These are phyloP conservation scores for Melieria crassipennis DNA, from an alignment of 2,888 invertebrate species.

Conservation along the genomic window DNA sequence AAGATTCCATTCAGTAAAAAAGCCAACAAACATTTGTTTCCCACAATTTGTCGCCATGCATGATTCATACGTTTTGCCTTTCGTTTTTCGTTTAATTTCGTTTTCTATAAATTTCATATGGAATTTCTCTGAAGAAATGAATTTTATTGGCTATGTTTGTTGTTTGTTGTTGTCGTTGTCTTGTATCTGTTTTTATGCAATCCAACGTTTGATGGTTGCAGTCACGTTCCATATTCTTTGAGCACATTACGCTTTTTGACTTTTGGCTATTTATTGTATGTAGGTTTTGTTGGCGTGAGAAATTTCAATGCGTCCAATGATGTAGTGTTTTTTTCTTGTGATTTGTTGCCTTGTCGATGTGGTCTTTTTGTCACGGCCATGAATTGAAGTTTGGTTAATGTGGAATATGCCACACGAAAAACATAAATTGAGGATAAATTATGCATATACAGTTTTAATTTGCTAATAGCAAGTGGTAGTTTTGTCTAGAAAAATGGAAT, in stretches of 20 bases:
- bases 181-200: slow-evolving; percentile 37
- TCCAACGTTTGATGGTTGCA: slow-evolving; percentile 44
- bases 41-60: slow-evolving; percentile 32
- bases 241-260: slow-evolving; percentile 39
- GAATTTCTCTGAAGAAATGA: slow-evolving; percentile 10
- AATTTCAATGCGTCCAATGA: neutral
- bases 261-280: slow-evolving; percentile 9
- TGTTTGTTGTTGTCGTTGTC: slow-evolving; percentile 14
- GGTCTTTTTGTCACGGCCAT: neutral
- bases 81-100: slow-evolving; percentile 6
- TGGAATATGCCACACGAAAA: too few species aligned
- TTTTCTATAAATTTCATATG: neutral
- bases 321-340: neutral
- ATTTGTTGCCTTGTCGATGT: neutral
- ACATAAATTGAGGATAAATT: too few species aligned
- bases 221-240: slow-evolving; percentile 50
- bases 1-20: neutral
- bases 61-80: slow-evolving; percentile 37
- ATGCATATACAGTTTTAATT: too few species aligned
- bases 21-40: slow-evolving; percentile 16
- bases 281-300: neutral
- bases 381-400: too few species aligned
- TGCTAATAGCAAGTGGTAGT: too few species aligned
- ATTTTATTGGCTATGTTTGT: slow-evolving; percentile 18
- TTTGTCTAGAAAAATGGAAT: too few species aligned